A percentile compares a stretch with the other conserved stretches of the same genome.
Evolutionary conservation across 2,888 invertebrate species (phyloP).

Genomic region (Stratiomys singularior): DNA sequence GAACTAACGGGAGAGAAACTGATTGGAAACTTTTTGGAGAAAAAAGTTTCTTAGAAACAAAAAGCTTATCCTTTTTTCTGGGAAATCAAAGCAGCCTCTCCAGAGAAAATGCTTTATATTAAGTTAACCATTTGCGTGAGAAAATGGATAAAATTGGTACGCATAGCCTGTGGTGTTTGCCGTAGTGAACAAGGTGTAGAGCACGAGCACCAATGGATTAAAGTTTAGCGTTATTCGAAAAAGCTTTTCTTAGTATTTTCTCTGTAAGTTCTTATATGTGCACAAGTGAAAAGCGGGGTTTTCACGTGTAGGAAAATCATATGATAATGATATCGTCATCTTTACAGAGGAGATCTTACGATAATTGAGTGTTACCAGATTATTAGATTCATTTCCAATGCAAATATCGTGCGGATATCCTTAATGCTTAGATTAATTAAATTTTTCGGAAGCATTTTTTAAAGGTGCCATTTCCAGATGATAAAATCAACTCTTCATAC

Average conservation of each 20-base stretch:
- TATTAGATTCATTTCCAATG: no score
- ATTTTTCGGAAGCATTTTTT: no score
- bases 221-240: background rate
- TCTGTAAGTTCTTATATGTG: background rate
- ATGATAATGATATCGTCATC: slow-evolving; percentile 32
- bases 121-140: background rate
- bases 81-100: slow-evolving; percentile 15
- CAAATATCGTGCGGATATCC: no score
- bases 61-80: background rate
- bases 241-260: background rate
- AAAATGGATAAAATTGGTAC: background rate
- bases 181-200: background rate
- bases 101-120: background rate
- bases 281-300: background rate
- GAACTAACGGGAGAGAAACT: background rate
- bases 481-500: no score
- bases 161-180: background rate
- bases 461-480: no score
- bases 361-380: slow-evolving; percentile 5
- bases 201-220: background rate
- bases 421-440: no score
- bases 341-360: background rate
- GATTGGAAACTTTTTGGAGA: background rate
- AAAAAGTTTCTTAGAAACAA: background rate
- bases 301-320: slow-evolving; percentile 32